A percentile compares a stretch with the other conserved stretches of the same genome.
phyloP scores from a whole-genome alignment of 1,140 invertebrate genomes.

The Stenopsyche tienmushanensis region DNA sequence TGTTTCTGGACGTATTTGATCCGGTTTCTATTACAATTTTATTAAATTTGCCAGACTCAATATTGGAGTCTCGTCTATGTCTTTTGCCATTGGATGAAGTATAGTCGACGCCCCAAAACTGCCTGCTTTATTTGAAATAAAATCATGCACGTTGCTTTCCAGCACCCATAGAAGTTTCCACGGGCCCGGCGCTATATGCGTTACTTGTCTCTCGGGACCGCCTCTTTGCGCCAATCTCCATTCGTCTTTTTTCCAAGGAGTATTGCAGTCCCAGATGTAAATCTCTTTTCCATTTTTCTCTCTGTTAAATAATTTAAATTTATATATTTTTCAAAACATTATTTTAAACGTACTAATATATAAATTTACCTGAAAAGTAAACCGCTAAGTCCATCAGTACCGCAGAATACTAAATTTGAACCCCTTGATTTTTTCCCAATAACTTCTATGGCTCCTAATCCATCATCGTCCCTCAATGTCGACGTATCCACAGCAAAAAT shows the following conservation, averaged over 20 bases:
- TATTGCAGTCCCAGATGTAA: constrained; percentile 30
- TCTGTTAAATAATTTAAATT: constrained; percentile 2
- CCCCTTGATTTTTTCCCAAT: constrained; percentile 13
- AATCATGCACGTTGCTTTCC: constrained; percentile 67
- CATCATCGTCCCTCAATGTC: not conserved
- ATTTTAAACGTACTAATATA: not conserved
- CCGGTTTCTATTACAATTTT: no score
- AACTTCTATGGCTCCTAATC: constrained; percentile 2
- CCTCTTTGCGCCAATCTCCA: constrained; percentile 13
- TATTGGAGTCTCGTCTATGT: constrained; percentile 33
- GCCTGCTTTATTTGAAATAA: constrained; percentile 58
- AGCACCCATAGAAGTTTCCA: constrained; percentile 62
- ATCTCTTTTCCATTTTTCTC: constrained; percentile 9
- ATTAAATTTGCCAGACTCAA: no score
- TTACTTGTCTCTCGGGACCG: constrained; percentile 6
- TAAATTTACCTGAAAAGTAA: constrained; percentile 28
- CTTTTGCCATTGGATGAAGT: constrained; percentile 56
- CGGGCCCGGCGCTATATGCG: constrained; percentile 56
- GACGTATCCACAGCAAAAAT: constrained; percentile 23
- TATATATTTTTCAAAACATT: not conserved
- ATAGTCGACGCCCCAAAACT: constrained; percentile 57
- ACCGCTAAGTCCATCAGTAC: constrained; percentile 21
- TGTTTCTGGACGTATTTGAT: no score
- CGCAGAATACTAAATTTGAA: constrained; percentile 19
- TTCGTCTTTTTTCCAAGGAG: constrained; percentile 16